Evolutionary conservation across 2,113 vertebrate genomes (phyloP), one percentile per base, ranked within the genome.

Genomic region (Henicopernis longicauda): DNA sequence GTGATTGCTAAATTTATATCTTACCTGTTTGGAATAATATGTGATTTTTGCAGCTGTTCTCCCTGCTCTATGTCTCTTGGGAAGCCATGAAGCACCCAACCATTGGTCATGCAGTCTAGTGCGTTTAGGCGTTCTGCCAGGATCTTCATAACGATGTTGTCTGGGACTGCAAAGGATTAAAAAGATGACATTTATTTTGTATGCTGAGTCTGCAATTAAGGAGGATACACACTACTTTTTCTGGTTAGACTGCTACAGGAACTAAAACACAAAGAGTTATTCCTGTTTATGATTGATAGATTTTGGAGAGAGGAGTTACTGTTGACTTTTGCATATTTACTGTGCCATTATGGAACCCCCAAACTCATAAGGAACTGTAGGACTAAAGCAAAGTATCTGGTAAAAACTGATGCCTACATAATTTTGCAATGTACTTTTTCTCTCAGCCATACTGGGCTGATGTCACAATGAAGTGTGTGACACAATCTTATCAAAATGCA

Each of bases 21-120:
- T 97, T 67, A 99, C 99, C 99, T 99, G 98, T 99, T 99, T 77
- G 99, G 98, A 45, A 62, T 69, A 57, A 98, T 92, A 45, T 96
- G 97, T 11, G 94, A 54, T 32, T 77, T 89, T 2, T 95, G 74
- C 90, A 99, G 98, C 90, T 95, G 38, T 19, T 90, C 62, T 2
- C 97, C 99, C 97, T 99, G 98, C 44, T 98, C 94, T 31, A 84
- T 3, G 52, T 99, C 97, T 40, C 92, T 94, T 1, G 99, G 99
- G 97, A 98, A 99, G 85, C 98, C 98, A 1, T 97, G 96, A 10
- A 99, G 96, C 83, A 99, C 98, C 98, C 98, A 99, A 3, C 99
- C 99, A 2, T 32, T 82, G 63, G 86, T 93, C 72, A 97, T 9
- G 86, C 98, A 98, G 97, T 99, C 99, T 2, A 97, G 92, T 10